Evolutionary conservation across 2,797 vertebrate genomes (phyloP), one percentile per base, ranked within the genome.

Genomic region (Bufotes viridis): DNA sequence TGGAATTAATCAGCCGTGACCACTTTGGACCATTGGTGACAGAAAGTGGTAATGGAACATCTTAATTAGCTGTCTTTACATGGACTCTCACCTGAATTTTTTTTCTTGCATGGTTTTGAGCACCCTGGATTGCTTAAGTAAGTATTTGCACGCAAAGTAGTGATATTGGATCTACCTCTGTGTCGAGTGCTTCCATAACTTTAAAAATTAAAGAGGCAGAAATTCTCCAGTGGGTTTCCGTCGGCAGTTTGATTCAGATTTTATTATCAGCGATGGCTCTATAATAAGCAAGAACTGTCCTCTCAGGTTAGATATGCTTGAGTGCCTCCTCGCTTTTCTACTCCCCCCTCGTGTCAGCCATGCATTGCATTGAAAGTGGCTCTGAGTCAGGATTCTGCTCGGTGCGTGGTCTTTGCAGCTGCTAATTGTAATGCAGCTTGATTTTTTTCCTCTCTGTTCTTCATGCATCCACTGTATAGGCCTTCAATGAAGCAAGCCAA

Each of bases 221-320:
- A 93, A 93, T 94, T 96, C 95, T 96, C 94, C 81, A 90, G 91
- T 94, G 95, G 92, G 92, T 95, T 94, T 93, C 92, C 91, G 93
- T 92, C 92, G 92, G 95, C 94, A 93, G 96, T 96, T 97, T 95
- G 95, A 95, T 97, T 97, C 95, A 93, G 94, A 93, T 96, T 97
- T 96, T 97, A 96, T 98, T 96, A 97, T 97, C 95, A 93, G 90
- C 94, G 93, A 91, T 94, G 95, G 93, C 93, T 97, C 96, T 96
- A 93, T 97, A 96, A 98, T 97, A 96, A 96, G 95, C 95, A 95
- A 94, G 94, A 96, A 93, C 96, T 97, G 96, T 98, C 97, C 95
- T 96, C 95, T 97, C 87, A 85, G 94, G 97, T 98, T 98, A 98
- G 95, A 90, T 92, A 95, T 94, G 96, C 96, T 95, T 94, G 93